A percentile compares a stretch with the other conserved stretches of the same genome.
These are phyloP conservation scores for Solenopsis invicta DNA, from an alignment of 1,140 invertebrate species.

Conservation along the genomic window DNA sequence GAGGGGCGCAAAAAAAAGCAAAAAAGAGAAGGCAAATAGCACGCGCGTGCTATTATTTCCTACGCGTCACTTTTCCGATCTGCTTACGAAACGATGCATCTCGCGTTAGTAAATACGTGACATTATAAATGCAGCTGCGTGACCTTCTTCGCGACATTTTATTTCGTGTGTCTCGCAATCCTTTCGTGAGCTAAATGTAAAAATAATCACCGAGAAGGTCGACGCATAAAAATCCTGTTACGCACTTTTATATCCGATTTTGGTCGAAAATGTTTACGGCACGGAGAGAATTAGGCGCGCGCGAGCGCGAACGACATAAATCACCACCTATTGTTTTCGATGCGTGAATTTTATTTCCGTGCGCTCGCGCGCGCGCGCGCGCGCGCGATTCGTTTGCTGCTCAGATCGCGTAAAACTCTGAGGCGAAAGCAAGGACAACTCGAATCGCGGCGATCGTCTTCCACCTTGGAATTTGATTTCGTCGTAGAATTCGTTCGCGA, in stretches of 20 bases:
- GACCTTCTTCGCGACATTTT: slow-evolving; percentile 61
- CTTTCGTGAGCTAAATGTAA: slow-evolving; percentile 43
- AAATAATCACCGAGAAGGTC: slow-evolving; percentile 32
- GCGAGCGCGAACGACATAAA: slow-evolving; percentile 26
- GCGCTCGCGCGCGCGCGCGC: slow-evolving; percentile 14
- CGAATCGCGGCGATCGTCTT: slow-evolving; percentile 55
- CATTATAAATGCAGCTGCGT: slow-evolving; percentile 59
- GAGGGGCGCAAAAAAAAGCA: not conserved
- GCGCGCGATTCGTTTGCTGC: slow-evolving; percentile 17
- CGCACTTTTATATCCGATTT: slow-evolving; percentile 23
- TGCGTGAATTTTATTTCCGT: slow-evolving; percentile 51
- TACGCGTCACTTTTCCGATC: slow-evolving; percentile 19
- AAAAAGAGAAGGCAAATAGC: not conserved
- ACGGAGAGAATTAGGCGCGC: slow-evolving; percentile 35
- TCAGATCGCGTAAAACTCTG: slow-evolving; percentile 45
- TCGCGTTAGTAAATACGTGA: slow-evolving; percentile 43
- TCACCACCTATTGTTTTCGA: slow-evolving; percentile 43
- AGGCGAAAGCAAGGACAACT: slow-evolving; percentile 57
- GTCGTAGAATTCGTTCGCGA: slow-evolving; percentile 47
- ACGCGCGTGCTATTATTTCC: slow-evolving; percentile 10
- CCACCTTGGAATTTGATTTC: slow-evolving; percentile 65
- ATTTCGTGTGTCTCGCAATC: slow-evolving; percentile 45
- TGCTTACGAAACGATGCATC: slow-evolving; percentile 30
- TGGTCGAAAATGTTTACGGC: slow-evolving; percentile 17
- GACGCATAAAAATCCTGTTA: slow-evolving; percentile 25